Percentiles rank a stretch among this genome's conserved stretches.
Conservation (phyloP, 2,113 vertebrate genomes). For the Aegotheles bennettii region DNA sequence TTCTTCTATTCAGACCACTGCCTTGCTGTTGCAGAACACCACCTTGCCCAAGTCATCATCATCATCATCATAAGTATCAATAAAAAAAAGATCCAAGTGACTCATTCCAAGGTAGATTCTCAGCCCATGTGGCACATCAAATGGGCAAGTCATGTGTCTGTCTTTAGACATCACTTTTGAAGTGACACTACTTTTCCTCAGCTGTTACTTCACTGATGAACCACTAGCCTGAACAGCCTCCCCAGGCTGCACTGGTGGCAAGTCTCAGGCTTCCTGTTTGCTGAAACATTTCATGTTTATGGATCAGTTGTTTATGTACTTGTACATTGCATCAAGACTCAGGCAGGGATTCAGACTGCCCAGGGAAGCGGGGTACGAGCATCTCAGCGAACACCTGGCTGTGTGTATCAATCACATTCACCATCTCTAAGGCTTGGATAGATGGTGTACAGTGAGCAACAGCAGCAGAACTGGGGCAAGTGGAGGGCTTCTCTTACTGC, state of each 20-base stretch:
- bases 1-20: background rate
- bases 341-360: background rate
- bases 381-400: background rate
- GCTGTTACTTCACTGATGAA: background rate
- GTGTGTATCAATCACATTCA: background rate
- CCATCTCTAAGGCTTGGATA: background rate
- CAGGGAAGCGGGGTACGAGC: background rate
- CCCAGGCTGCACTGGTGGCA: background rate
- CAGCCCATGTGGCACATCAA: background rate
- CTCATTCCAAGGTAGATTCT: background rate
- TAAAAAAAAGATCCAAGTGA: background rate
- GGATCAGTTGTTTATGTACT: background rate
- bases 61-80: no score
- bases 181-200: background rate
- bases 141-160: background rate
- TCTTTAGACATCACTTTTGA: background rate
- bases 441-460: background rate
- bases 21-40: background rate
- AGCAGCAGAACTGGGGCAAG: background rate
- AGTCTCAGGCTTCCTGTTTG: background rate
- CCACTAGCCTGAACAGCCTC: background rate
- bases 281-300: accelerated
- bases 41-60: accelerated
- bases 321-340: accelerated
- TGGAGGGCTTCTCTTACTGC: background rate